A percentile compares a stretch with the other conserved stretches of the same genome.
Conservation (phyloP, 2,888 invertebrate genomes). For the Opisthograptis luteolata region DNA sequence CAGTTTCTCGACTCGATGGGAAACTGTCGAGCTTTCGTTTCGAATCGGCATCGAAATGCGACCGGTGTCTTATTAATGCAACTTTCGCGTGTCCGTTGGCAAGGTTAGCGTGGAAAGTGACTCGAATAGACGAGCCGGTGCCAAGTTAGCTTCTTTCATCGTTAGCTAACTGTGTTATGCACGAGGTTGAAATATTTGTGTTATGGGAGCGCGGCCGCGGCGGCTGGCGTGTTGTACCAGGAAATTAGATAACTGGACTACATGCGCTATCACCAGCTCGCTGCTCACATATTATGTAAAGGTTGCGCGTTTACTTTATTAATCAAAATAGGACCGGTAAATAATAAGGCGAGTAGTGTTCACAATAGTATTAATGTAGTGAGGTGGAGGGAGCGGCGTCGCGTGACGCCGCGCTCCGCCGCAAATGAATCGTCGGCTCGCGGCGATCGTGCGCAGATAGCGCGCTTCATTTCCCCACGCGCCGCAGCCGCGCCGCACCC, state of each 20-base stretch:
- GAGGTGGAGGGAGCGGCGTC: not conserved
- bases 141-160: not conserved
- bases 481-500: not conserved
- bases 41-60: conserved; percentile 2
- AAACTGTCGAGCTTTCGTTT: not conserved
- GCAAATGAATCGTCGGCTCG: not conserved
- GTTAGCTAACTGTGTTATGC: conserved; percentile 5
- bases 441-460: not conserved
- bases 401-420: not conserved
- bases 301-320: too few relatives aligned
- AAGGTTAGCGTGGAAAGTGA: not conserved
- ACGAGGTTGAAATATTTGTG: conserved; percentile 5
- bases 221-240: too few relatives aligned
- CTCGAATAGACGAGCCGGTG: not conserved
- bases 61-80: not conserved
- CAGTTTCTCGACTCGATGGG: not conserved
- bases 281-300: not conserved
- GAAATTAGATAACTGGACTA: conserved; percentile 4
- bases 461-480: not conserved
- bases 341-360: not conserved
- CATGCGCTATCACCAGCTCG: not conserved
- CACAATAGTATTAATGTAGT: not conserved
- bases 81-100: not conserved
- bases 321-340: too few relatives aligned
- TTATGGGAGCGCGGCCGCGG: not conserved